These are phyloP conservation scores for Arrhopalites spinosus DNA, from an alignment of 2,888 invertebrate genomes.

Conservation along the genomic window DNA sequence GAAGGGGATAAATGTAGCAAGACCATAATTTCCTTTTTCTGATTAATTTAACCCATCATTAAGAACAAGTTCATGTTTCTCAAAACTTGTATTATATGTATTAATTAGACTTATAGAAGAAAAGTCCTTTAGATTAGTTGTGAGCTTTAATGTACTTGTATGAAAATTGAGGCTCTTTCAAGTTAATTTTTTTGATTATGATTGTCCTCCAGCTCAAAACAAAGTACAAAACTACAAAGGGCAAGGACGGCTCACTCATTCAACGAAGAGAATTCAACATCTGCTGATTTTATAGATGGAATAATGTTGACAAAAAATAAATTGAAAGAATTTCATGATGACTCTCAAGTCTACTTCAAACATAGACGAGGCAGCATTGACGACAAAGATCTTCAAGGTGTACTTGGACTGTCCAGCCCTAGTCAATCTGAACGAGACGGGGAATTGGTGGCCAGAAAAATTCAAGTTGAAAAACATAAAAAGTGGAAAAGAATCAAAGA, in stretches of 20 bases:
- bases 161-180: no score
- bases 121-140: no score
- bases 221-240: constrained; percentile 33
- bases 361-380: neutral
- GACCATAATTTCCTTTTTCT: no score
- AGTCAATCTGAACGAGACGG: neutral
- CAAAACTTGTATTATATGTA: no score
- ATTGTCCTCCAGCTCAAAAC: constrained; percentile 14
- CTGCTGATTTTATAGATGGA: neutral
- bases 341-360: neutral
- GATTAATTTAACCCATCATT: no score
- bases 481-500: constrained; percentile 40
- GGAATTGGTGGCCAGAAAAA: constrained; percentile 48
- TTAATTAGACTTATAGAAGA: no score
- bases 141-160: no score
- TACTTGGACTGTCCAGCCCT: neutral
- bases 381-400: neutral
- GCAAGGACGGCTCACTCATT: constrained; percentile 31
- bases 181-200: no score
- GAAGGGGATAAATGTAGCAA: no score
- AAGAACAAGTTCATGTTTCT: no score
- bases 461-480: constrained; percentile 49
- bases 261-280: constrained; percentile 14
- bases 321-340: constrained; percentile 8
- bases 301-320: neutral